These are phyloP conservation scores for Penelope pileata DNA, from an alignment of 2,113 vertebrate species.

Conservation along the genomic window DNA sequence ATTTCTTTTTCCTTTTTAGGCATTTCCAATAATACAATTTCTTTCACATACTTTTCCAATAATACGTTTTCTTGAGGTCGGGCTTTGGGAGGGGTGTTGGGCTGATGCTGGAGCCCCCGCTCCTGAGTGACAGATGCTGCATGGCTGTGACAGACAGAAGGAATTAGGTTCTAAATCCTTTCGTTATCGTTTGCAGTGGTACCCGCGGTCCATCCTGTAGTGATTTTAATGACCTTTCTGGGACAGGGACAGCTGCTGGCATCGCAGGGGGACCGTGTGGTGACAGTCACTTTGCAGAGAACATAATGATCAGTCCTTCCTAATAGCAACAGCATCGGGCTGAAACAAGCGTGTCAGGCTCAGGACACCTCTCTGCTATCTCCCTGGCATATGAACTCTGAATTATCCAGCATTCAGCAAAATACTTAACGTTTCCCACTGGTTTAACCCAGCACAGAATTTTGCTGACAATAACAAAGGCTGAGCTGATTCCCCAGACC, in stretches of 20 bases:
- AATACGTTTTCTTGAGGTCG: neutral
- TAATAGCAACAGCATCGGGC: neutral
- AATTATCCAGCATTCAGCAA: constrained; percentile 22
- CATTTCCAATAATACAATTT: neutral
- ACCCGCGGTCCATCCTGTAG: neutral
- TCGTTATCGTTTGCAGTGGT: neutral
- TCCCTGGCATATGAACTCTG: neutral
- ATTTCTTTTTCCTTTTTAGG: neutral
- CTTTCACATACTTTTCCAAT: accelerated
- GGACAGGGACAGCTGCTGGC: constrained; percentile 2
- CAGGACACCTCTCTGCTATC: neutral
- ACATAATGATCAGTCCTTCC: neutral
- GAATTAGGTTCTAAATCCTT: constrained; percentile 33
- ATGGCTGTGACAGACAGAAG: neutral
- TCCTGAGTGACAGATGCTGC: neutral
- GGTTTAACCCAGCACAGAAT: neutral
- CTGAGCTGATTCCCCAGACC: constrained; percentile 2
- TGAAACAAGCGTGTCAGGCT: neutral
- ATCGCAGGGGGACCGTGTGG: neutral
- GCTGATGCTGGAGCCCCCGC: neutral
- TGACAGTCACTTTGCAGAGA: neutral
- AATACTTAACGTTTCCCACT: neutral
- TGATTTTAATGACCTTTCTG: constrained; percentile 41
- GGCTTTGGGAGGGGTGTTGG: accelerated
- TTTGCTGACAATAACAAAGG: constrained; percentile 43